A percentile compares a stretch with the other conserved stretches of the same genome.
Conservation (phyloP, 1,140 invertebrate genomes). For the Magallana angulata region DNA sequence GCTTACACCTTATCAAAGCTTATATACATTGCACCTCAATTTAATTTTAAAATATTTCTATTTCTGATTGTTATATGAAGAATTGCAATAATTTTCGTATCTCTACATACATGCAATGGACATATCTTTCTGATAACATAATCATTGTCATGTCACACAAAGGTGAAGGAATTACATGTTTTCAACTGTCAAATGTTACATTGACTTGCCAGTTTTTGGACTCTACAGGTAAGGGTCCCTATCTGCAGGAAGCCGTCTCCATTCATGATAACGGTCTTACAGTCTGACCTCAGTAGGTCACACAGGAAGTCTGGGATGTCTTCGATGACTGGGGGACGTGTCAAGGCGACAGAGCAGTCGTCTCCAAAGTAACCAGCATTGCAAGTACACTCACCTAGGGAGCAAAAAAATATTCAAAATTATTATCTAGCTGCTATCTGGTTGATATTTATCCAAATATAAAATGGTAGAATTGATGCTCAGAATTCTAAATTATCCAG, state of each 20-base stretch:
- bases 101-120: too few relatives aligned
- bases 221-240: conserved; percentile 41
- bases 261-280: conserved; percentile 58
- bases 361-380: conserved; percentile 57
- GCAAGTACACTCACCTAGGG: conserved; percentile 62
- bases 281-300: conserved; percentile 58
- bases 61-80: too few relatives aligned
- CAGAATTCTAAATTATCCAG: too few relatives aligned
- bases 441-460: neutral
- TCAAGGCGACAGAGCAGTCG: conserved; percentile 57
- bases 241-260: conserved; percentile 59
- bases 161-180: too few relatives aligned
- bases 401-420: neutral
- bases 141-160: too few relatives aligned
- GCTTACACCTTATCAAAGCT: too few relatives aligned
- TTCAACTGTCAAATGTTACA: too few relatives aligned
- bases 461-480: too few relatives aligned
- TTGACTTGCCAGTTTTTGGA: conserved; percentile 56
- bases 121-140: too few relatives aligned
- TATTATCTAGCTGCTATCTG: neutral
- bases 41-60: too few relatives aligned
- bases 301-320: conserved; percentile 49
- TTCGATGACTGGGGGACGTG: conserved; percentile 52
- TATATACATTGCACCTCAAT: too few relatives aligned
- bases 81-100: too few relatives aligned